phyloP scores from a whole-genome alignment of 2,113 vertebrate species.

The Spilogale gracilis region DNA sequence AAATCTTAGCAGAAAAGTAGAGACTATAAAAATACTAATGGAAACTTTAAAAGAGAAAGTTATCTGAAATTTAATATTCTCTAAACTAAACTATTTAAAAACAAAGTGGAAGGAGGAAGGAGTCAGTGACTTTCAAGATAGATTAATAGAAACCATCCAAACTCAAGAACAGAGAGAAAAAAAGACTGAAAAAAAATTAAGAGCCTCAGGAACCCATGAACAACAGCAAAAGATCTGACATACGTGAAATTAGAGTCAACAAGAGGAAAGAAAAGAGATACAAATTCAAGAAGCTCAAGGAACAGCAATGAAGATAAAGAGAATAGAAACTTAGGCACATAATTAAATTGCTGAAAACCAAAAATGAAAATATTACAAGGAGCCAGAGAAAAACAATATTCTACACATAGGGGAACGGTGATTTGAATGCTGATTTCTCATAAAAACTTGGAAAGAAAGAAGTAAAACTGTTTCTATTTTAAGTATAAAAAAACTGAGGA shows the following conservation, averaged over 20 bases:
- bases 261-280: neutral
- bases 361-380: neutral
- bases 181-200: neutral
- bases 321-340: neutral
- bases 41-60: conserved; percentile 32
- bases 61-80: conserved; percentile 2
- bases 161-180: conserved; percentile 20
- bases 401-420: neutral
- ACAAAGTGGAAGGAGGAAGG: neutral
- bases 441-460: conserved; percentile 3
- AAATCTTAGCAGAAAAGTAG: conserved; percentile 10
- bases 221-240: neutral
- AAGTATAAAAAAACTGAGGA: neutral
- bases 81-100: neutral
- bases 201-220: neutral
- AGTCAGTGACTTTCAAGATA: neutral
- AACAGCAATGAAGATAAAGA: neutral
- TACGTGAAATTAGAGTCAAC: neutral
- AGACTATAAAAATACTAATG: neutral
- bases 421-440: neutral
- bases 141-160: neutral
- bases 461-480: neutral
- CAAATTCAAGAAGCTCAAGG: neutral
- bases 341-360: neutral
- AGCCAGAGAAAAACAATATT: neutral